A percentile compares a stretch with the other conserved stretches of the same genome.
Evolutionary conservation across 2,113 vertebrate species (phyloP).

Genomic region (Paradoxurus hermaphroditus): DNA sequence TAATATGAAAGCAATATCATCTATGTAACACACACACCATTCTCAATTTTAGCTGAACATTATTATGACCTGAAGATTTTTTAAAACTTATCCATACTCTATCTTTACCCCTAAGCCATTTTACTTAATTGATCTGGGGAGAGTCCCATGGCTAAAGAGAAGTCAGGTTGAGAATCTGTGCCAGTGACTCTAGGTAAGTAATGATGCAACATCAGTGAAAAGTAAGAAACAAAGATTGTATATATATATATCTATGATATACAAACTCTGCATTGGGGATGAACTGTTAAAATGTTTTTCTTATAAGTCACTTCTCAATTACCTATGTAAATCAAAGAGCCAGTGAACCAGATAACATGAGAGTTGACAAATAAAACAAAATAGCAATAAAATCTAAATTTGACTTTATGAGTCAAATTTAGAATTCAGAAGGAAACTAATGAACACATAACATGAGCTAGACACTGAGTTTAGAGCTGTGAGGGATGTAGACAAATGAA

Average conservation of each 20-base stretch:
- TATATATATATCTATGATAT: background rate
- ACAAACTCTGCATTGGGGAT: background rate
- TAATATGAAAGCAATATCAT: background rate
- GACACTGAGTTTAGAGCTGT: background rate
- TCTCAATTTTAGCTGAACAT: background rate
- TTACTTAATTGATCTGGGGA: background rate
- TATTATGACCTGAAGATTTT: background rate
- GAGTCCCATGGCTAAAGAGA: background rate
- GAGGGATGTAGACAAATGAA: background rate
- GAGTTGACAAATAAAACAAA: background rate
- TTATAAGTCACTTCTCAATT: constrained; percentile 37
- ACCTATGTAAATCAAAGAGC: background rate
- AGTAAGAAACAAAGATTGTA: background rate
- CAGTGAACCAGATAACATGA: constrained; percentile 18
- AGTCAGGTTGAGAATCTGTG: background rate
- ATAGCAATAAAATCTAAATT: background rate
- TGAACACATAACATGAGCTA: background rate
- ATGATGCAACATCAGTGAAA: background rate
- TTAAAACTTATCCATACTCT: background rate
- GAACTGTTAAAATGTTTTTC: background rate
- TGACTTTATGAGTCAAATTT: background rate
- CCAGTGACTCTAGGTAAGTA: background rate
- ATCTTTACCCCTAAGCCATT: background rate
- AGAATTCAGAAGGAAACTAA: background rate
- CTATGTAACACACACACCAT: background rate